Evolutionary conservation across 2,888 invertebrate species (phyloP).

Genomic region (Romanomermis culicivorax): DNA sequence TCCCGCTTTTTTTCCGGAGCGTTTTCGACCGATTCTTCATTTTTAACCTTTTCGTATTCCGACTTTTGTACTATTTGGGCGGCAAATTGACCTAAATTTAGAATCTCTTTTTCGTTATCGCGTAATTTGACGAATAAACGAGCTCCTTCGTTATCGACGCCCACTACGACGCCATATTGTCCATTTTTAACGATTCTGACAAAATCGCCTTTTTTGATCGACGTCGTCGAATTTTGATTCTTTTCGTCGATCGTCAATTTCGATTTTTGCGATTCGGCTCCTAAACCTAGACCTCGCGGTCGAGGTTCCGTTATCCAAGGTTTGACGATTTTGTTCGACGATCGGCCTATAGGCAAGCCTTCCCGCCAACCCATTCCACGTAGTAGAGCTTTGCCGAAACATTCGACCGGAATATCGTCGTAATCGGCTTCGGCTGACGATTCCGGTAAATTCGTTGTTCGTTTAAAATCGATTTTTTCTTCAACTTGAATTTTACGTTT

Average conservation of each 20-base stretch:
- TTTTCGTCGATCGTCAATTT: slow-evolving; percentile 4
- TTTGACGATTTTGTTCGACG: slow-evolving; percentile 25
- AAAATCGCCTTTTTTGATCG: slow-evolving; percentile 2
- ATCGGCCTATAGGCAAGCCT: slow-evolving; percentile 23
- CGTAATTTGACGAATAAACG: slow-evolving; percentile 49
- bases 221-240: slow-evolving; percentile 1
- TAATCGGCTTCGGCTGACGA: slow-evolving; percentile 35
- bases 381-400: slow-evolving; percentile 76
- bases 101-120: slow-evolving; percentile 15
- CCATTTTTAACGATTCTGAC: slow-evolving; percentile 11
- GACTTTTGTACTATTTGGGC: slow-evolving; percentile 52
- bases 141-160: slow-evolving; percentile 59
- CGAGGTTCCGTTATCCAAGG: slow-evolving; percentile 47
- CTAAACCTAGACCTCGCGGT: slow-evolving; percentile 79
- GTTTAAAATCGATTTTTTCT: no score
- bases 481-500: background rate
- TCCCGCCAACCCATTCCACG: slow-evolving; percentile 60
- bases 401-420: slow-evolving; percentile 46
- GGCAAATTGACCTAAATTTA: slow-evolving; percentile 28
- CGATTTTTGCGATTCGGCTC: slow-evolving; percentile 42
- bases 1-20: background rate
- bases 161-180: slow-evolving; percentile 25
- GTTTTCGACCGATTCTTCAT: background rate
- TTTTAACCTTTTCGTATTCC: slow-evolving; percentile 53
- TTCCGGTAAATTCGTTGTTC: no score